Conservation (phyloP, 2,113 vertebrate species). For the Menura novaehollandiae region DNA sequence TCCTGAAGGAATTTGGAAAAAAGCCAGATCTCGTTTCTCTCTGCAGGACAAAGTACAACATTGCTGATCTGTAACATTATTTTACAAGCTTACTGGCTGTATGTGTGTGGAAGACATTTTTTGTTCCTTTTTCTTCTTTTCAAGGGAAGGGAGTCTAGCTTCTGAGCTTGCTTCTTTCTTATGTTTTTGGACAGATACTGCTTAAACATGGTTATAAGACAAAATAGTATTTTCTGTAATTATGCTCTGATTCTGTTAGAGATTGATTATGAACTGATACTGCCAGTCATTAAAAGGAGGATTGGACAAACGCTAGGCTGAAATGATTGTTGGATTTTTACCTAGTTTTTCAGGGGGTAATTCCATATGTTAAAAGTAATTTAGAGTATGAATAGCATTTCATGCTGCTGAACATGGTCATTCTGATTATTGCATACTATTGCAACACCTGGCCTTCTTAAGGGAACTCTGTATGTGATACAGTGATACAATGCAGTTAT, state of each 20-base stretch:
- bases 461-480: background rate
- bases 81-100: background rate
- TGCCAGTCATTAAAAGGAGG: background rate
- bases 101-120: background rate
- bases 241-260: background rate
- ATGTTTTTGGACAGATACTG: background rate
- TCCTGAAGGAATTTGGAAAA: background rate
- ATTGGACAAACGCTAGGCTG: background rate
- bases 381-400: background rate
- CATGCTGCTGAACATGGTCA: background rate
- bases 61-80: background rate
- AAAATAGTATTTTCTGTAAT: background rate
- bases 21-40: background rate
- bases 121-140: background rate
- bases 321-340: background rate
- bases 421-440: background rate
- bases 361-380: background rate
- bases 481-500: accelerated
- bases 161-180: background rate
- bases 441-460: background rate
- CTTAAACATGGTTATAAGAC: background rate
- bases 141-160: background rate
- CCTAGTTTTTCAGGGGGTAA: background rate
- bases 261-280: background rate
- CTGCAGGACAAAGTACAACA: background rate